Percentiles rank a stretch among this genome's conserved stretches.
These are phyloP conservation scores for Heliconius erato DNA, from an alignment of 2,888 invertebrate genomes.

Conservation along the genomic window DNA sequence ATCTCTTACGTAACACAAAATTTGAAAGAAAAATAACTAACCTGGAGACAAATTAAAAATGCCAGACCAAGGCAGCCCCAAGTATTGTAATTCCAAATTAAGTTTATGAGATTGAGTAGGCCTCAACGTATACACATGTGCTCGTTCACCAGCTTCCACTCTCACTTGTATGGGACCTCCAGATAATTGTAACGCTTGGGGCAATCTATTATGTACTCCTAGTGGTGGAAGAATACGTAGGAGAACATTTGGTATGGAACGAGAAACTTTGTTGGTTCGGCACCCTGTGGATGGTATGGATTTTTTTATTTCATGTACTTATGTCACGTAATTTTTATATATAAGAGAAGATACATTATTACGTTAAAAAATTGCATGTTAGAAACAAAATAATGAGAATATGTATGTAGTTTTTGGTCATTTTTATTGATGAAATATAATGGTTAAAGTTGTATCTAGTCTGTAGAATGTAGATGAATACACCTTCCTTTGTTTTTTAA, in stretches of 20 bases:
- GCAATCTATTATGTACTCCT: conserved; percentile 91
- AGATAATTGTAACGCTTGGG: conserved; percentile 87
- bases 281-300: conserved; percentile 63
- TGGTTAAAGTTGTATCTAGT: no score
- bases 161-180: conserved; percentile 74
- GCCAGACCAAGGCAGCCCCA: conserved; percentile 90
- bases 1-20: background rate
- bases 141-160: conserved; percentile 90
- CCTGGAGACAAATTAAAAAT: conserved; percentile 88
- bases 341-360: no score
- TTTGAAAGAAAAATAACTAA: conserved; percentile 47
- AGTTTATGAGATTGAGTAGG: conserved; percentile 85
- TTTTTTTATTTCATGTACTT: no score
- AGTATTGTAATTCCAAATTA: conserved; percentile 85
- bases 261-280: conserved; percentile 72
- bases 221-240: conserved; percentile 91
- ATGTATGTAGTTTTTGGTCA: no score
- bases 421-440: no score
- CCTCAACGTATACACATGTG: conserved; percentile 89
- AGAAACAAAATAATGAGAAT: no score
- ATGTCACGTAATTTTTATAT: no score
- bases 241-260: conserved; percentile 89
- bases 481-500: no score
- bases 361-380: no score
- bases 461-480: no score